phyloP scores from a whole-genome alignment of 2,888 invertebrate genomes.

The Eumacrocentrus americanus region DNA sequence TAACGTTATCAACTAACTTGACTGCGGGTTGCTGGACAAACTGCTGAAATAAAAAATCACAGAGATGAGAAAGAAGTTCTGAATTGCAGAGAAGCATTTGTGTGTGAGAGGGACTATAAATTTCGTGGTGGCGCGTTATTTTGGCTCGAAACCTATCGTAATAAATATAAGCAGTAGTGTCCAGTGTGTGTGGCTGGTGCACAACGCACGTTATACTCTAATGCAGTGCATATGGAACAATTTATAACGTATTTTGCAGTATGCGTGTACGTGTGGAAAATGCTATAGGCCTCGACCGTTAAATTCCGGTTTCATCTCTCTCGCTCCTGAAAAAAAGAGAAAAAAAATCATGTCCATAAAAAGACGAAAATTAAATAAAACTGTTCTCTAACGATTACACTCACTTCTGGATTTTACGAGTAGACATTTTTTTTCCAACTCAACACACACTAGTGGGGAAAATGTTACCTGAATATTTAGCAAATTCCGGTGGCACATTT shows the following conservation, averaged over 20 bases:
- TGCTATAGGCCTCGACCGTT: neutral
- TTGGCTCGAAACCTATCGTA: constrained; percentile 58
- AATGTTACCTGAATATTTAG: too few species aligned
- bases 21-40: too few species aligned
- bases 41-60: neutral
- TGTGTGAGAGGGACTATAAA: constrained; percentile 51
- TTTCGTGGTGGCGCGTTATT: constrained; percentile 50
- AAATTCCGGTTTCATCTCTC: neutral
- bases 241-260: constrained; percentile 48
- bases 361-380: constrained; percentile 5
- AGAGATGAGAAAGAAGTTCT: constrained; percentile 2
- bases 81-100: constrained; percentile 39
- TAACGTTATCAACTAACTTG: too few species aligned
- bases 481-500: neutral
- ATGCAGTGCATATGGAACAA: constrained; percentile 58
- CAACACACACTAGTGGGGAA: too few species aligned
- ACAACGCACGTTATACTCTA: constrained; percentile 37
- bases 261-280: neutral
- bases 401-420: constrained; percentile 7
- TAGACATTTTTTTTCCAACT: constrained; percentile 5
- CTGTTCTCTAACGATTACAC: neutral
- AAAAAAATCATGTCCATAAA: neutral
- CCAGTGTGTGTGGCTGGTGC: constrained; percentile 16
- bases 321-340: neutral
- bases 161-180: constrained; percentile 51